Percentiles rank a stretch among this genome's conserved stretches.
These are phyloP conservation scores for Girardia tigrina DNA, from an alignment of 2,888 invertebrate species.

Conservation along the genomic window DNA sequence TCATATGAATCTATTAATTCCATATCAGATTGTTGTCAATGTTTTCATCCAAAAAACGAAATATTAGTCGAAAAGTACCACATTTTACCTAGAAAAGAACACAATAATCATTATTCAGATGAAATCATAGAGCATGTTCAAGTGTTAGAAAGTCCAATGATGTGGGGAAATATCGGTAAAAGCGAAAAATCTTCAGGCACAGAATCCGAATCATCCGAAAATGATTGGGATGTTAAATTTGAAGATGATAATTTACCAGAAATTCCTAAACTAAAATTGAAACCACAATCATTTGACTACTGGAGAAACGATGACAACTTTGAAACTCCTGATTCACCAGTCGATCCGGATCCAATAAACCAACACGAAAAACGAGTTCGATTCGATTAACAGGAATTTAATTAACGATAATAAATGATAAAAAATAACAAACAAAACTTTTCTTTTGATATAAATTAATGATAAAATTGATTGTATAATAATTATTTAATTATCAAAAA, in stretches of 20 bases:
- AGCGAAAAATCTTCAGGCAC: not conserved
- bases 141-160: not conserved
- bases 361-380: constrained; percentile 1
- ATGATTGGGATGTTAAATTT: not conserved
- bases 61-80: no score
- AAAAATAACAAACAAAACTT: no score
- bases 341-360: not conserved
- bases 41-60: no score
- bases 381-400: constrained; percentile 15
- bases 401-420: no score
- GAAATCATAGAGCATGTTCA: not conserved
- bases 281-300: not conserved
- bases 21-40: no score
- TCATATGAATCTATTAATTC: no score
- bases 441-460: no score
- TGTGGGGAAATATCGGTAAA: not conserved
- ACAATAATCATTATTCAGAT: no score
- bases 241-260: not conserved
- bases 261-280: not conserved
- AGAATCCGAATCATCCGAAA: not conserved
- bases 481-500: no score
- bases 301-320: constrained; percentile 15
- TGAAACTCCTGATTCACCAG: not conserved
- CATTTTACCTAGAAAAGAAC: no score
- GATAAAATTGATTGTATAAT: no score